These are phyloP conservation scores for Actenoides lindsayi DNA, from an alignment of 2,113 vertebrate species.

Conservation along the genomic window DNA sequence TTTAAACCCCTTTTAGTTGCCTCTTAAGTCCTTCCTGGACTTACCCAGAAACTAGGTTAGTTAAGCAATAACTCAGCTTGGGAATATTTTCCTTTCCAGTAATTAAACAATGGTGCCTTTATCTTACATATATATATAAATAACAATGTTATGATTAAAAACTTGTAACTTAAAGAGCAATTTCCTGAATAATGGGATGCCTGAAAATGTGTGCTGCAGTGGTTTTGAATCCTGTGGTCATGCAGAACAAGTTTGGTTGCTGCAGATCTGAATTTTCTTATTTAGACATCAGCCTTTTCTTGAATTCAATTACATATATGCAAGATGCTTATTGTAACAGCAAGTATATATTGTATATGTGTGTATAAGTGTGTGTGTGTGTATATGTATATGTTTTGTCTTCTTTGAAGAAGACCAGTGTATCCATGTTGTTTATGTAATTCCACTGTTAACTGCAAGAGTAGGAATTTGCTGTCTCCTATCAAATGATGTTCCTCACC, in stretches of 20 bases:
- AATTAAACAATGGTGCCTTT: neutral
- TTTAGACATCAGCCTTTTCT: neutral
- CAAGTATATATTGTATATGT: too few relatives aligned
- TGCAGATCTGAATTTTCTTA: neutral
- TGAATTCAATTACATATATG: neutral
- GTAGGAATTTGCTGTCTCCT: neutral
- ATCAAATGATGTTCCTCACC: neutral
- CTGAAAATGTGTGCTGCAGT: neutral
- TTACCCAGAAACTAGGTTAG: neutral
- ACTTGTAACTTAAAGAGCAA: neutral
- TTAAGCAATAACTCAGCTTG: neutral
- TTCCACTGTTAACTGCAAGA: neutral
- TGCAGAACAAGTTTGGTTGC: neutral
- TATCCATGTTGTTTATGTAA: neutral
- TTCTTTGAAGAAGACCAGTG: neutral
- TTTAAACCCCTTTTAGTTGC: neutral
- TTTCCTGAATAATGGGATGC: neutral
- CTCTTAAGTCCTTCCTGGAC: neutral
- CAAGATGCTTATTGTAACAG: neutral
- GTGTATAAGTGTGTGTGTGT: too few relatives aligned
- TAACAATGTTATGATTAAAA: neutral
- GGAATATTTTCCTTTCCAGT: neutral
- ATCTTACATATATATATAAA: neutral
- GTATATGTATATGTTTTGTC: neutral
- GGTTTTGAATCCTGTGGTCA: neutral